phyloP scores from a whole-genome alignment of 2,797 vertebrate species.

The Babyrousa celebensis region DNA sequence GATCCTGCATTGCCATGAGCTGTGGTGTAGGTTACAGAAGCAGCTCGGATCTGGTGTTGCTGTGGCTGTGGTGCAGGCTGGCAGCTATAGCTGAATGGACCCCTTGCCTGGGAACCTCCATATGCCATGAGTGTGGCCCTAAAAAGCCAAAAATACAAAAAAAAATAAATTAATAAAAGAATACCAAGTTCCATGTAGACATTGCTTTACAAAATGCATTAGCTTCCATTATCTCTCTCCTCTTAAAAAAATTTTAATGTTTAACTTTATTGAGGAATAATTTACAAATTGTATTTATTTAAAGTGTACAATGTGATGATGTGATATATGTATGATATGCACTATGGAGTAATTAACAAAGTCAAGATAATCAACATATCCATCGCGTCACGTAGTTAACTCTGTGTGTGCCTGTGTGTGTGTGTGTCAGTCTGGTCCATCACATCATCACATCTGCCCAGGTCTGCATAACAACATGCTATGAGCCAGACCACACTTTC shows the following conservation, averaged over 20 bases:
- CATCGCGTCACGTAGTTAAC: not conserved
- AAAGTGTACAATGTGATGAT: not conserved
- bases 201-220: conserved; percentile 35
- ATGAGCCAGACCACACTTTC: conserved; percentile 96
- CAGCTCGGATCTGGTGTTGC: too few species aligned
- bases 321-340: too few species aligned
- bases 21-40: too few species aligned
- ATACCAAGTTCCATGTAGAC: not conserved
- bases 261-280: not conserved
- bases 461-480: conserved; percentile 97
- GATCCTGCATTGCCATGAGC: too few species aligned
- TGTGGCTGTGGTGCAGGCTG: too few species aligned
- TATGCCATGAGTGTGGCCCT: too few species aligned
- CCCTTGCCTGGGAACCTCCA: too few species aligned
- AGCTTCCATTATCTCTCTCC: not conserved
- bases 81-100: too few species aligned
- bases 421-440: conserved; percentile 94
- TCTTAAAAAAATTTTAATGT: not conserved
- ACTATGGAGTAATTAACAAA: conserved; percentile 8
- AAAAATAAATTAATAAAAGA: not conserved
- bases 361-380: not conserved
- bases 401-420: not conserved
- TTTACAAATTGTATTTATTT: not conserved
- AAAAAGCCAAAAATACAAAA: too few species aligned
- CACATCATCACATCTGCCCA: conserved; percentile 96